Conservation (phyloP, 64 coral and sea anemone genomes). For the Stylophora pistillata region DNA sequence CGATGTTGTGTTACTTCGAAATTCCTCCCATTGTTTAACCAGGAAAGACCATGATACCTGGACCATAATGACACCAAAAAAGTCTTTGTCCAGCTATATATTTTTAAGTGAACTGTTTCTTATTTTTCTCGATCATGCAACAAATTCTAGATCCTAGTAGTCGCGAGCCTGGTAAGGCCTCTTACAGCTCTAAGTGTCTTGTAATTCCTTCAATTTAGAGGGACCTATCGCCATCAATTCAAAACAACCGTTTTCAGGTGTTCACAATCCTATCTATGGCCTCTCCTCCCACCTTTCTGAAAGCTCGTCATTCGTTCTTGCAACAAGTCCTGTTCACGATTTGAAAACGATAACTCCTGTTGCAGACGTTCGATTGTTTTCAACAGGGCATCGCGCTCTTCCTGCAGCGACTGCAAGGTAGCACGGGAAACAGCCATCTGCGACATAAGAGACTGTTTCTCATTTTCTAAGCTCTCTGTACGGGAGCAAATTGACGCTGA, state of each 20-base stretch:
- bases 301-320: slow-evolving; percentile 72
- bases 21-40: too few species aligned
- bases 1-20: too few species aligned
- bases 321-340: slow-evolving; percentile 86
- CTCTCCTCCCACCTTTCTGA: slow-evolving; percentile 42
- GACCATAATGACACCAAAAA: too few species aligned
- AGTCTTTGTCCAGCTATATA: too few species aligned
- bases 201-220: neutral
- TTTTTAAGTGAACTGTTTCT: too few species aligned
- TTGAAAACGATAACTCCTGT: slow-evolving; percentile 80
- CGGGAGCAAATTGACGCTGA: slow-evolving; percentile 52
- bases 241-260: neutral
- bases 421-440: slow-evolving; percentile 80
- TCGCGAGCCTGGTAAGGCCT: too few species aligned
- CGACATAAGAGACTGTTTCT: slow-evolving; percentile 70
- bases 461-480: slow-evolving; percentile 44
- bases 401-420: slow-evolving; percentile 61
- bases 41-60: too few species aligned
- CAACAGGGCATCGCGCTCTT: slow-evolving; percentile 78
- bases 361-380: slow-evolving; percentile 88
- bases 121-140: too few species aligned
- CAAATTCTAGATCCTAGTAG: too few species aligned
- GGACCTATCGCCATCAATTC: neutral
- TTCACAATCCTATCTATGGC: slow-evolving; percentile 13
- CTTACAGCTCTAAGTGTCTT: too few species aligned